Percentiles rank a stretch among this genome's conserved stretches.
Conservation (phyloP, 2,888 invertebrate species). For the Ephialtes manifestator region DNA sequence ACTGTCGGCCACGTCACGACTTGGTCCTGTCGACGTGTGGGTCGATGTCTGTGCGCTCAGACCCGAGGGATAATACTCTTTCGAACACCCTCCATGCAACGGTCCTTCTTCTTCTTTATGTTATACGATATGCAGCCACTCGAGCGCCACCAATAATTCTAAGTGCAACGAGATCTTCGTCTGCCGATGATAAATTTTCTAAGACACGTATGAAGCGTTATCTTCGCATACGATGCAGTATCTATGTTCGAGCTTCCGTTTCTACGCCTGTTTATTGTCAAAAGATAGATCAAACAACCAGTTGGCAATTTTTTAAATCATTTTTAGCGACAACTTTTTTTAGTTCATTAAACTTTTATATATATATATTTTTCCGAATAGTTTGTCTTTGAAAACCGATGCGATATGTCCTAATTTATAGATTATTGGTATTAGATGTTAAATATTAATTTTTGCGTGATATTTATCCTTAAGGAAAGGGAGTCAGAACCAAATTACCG, state of each 20-base stretch:
- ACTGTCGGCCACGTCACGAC: constrained; percentile 68
- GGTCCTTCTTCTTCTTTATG: constrained; percentile 32
- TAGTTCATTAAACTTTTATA: too few relatives aligned
- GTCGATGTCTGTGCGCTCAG: constrained; percentile 54
- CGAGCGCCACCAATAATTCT: constrained; percentile 14
- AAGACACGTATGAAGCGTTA: constrained; percentile 6
- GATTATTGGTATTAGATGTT: too few relatives aligned
- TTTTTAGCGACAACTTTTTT: too few relatives aligned
- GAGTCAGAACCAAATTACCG: too few relatives aligned
- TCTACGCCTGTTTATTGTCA: constrained; percentile 25
- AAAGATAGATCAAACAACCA: not conserved
- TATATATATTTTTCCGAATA: too few relatives aligned
- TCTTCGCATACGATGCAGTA: constrained; percentile 15
- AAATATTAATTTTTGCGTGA: too few relatives aligned
- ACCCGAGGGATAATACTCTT: constrained; percentile 44
- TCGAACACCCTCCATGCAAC: constrained; percentile 49
- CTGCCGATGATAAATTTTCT: constrained; percentile 56
- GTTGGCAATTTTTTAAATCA: not conserved
- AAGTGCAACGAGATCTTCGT: constrained; percentile 33
- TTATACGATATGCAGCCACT: constrained; percentile 37
- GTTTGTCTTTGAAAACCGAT: too few relatives aligned
- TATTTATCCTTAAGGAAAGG: too few relatives aligned
- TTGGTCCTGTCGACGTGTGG: constrained; percentile 62
- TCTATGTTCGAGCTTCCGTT: constrained; percentile 42
- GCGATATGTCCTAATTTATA: too few relatives aligned